These are phyloP conservation scores for Colostygia pectinataria DNA, from an alignment of 2,888 invertebrate species.

Conservation along the genomic window DNA sequence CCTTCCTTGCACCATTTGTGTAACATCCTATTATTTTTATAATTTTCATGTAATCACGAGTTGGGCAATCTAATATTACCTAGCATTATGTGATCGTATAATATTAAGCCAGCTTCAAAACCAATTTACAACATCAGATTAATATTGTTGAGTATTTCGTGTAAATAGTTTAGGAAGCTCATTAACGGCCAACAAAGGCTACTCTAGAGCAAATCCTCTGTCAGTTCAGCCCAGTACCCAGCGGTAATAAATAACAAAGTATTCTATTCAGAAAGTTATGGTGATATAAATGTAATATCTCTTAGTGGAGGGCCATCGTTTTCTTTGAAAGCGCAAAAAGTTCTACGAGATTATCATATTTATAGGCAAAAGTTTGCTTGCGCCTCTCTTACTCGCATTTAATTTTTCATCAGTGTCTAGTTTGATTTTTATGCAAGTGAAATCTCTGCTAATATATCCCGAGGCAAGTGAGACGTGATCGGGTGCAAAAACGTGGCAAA, in stretches of 20 bases:
- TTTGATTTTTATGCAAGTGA: constrained; percentile 47
- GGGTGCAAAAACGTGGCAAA: constrained; percentile 42
- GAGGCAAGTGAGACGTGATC: constrained; percentile 26
- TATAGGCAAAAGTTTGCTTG: constrained; percentile 40
- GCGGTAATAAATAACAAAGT: constrained; percentile 21
- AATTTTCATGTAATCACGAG: constrained; percentile 17
- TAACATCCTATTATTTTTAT: constrained; percentile 41
- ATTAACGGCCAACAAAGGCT: constrained; percentile 11
- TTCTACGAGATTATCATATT: constrained; percentile 44
- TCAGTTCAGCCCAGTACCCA: constrained; percentile 9
- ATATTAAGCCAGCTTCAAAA: constrained; percentile 1
- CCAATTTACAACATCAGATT: constrained; percentile 1
- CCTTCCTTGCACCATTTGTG: constrained; percentile 36
- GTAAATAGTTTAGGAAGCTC: constrained; percentile 18
- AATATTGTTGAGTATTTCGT: constrained; percentile 5
- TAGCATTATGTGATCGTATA: background rate
- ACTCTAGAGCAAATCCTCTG: constrained; percentile 4
- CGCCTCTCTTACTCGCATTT: constrained; percentile 27
- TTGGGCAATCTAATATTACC: constrained; percentile 14
- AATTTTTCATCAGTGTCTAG: constrained; percentile 18
- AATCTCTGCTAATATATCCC: constrained; percentile 32
- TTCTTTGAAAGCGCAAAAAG: constrained; percentile 33
- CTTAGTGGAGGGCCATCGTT: constrained; percentile 14
- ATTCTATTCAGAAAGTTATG: constrained; percentile 22
- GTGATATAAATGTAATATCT: constrained; percentile 20